Percentiles rank a stretch among this genome's conserved stretches.
phyloP scores from a whole-genome alignment of 1,140 invertebrate genomes.

The Atopsyche davidsoni region DNA sequence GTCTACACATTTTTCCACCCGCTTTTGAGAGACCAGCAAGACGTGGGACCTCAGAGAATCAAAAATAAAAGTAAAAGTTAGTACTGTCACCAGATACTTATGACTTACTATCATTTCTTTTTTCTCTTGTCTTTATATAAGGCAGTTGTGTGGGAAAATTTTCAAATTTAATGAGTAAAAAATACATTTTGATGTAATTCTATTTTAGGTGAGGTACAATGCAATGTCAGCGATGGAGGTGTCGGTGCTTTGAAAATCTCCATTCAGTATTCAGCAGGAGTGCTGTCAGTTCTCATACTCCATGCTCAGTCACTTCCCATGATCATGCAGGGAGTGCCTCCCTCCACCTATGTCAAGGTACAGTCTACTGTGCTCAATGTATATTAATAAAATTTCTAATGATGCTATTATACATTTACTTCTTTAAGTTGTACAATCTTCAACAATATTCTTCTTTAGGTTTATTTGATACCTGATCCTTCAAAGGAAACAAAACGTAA shows the following conservation, averaged over 20 bases:
- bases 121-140: background rate
- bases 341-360: slow-evolving; percentile 89
- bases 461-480: slow-evolving; percentile 81
- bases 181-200: too few species aligned
- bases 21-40: slow-evolving; percentile 82
- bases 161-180: too few species aligned
- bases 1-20: slow-evolving; percentile 99
- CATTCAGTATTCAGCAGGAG: slow-evolving; percentile 73
- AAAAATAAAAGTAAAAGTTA: slow-evolving; percentile 45
- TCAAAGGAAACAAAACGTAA: slow-evolving; percentile 90
- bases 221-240: slow-evolving; percentile 34
- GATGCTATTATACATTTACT: background rate
- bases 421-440: background rate
- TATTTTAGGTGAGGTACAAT: slow-evolving; percentile 33
- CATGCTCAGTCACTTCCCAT: slow-evolving; percentile 79
- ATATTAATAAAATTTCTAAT: slow-evolving; percentile 17
- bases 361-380: slow-evolving; percentile 9
- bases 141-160: background rate
- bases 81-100: background rate
- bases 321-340: slow-evolving; percentile 67
- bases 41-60: slow-evolving; percentile 54
- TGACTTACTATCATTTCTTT: background rate
- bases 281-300: slow-evolving; percentile 79
- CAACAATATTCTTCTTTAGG: slow-evolving; percentile 33
- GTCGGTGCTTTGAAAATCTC: slow-evolving; percentile 59